Base-by-base conservation (phyloP, 2,113 vertebrate species). In the Sciurus niger region DNA sequence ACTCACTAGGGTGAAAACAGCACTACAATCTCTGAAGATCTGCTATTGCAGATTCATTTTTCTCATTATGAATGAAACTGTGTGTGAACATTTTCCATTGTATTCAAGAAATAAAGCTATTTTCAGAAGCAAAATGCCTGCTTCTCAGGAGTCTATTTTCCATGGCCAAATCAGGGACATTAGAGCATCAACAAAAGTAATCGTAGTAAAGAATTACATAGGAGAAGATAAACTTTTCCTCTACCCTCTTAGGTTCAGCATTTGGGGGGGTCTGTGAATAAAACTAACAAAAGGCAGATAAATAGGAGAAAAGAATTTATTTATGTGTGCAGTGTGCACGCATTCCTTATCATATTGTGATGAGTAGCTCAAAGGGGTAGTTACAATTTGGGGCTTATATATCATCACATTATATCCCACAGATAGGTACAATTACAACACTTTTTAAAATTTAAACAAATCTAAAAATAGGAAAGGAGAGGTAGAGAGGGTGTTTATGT, bases 61-160 rank as follows among this genome's bases (percentile, higher is more conserved):
- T 48, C 51, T 72, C 73, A 24, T 63, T 85, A 11, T 5, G 25
- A 92, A 53, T 65, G 68, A 82, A 87, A 70, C 68, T 17, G 25
- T 20, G 17, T 34, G 9, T 48, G 65, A 28, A 65, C 48, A 55
- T 80, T 80, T 89, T 34, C 34, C 1, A 8, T 37, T 18, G 77
- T 20, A 92, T 85, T 82, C 22, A 93, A 85, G 87, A 93, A 85
- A 92, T 25, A 79, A 22, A 74, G n/a, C 34, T 79, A 91, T 24
- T 92, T 34, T 34, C 43, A 58, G 40, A 58, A 79, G 77, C 17
- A 92, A 89, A 63, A 60, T 80, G 12, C 77, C 40, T 67, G 78
- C 11, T 83, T 82, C 55, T 85, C 18, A 84, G 43, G 5, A 77
- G 25, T 28, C 40, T 43, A 22, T 8, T 63, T 89, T 87, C 40